Conservation (phyloP, 1,140 invertebrate species). For the Mactra quadrangularis region DNA sequence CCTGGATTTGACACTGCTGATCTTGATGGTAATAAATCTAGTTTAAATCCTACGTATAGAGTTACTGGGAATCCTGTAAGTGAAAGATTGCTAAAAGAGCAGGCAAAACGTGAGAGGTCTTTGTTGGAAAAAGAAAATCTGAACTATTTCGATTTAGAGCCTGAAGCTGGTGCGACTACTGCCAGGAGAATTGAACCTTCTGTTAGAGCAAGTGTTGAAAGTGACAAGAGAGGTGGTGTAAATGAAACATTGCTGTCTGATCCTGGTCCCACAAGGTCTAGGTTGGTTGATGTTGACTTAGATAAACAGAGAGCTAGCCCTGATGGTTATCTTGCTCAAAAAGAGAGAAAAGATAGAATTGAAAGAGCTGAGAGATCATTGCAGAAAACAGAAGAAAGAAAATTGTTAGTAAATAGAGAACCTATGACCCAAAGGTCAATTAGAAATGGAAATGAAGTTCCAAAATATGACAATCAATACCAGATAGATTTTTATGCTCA, state of each 20-base stretch:
- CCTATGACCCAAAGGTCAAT: background rate
- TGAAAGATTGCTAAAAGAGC: slow-evolving; percentile 45
- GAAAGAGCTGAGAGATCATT: slow-evolving; percentile 35
- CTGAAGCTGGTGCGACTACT: background rate
- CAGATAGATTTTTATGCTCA: slow-evolving; percentile 53
- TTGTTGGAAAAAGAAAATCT: slow-evolving; percentile 26
- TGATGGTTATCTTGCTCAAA: slow-evolving; percentile 42
- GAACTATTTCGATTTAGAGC: slow-evolving; percentile 45
- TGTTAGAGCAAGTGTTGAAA: slow-evolving; percentile 1
- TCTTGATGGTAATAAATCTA: background rate
- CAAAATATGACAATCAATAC: slow-evolving; percentile 43
- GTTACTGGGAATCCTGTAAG: slow-evolving; percentile 40
- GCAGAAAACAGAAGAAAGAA: slow-evolving; percentile 16
- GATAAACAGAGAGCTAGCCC: slow-evolving; percentile 14
- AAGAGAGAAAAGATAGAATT: background rate
- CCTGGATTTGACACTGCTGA: slow-evolving; percentile 26
- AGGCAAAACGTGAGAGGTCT: slow-evolving; percentile 22
- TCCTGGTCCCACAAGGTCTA: slow-evolving; percentile 6
- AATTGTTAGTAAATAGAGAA: background rate
- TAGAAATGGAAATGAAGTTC: background rate
- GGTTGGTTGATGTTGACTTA: background rate
- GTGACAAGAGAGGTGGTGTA: slow-evolving; percentile 32
- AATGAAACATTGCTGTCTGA: slow-evolving; percentile 34
- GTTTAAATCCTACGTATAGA: slow-evolving; percentile 42
- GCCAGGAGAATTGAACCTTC: background rate